Conservation (phyloP, 2,797 vertebrate species). For the Phrynocephalus forsythii region DNA sequence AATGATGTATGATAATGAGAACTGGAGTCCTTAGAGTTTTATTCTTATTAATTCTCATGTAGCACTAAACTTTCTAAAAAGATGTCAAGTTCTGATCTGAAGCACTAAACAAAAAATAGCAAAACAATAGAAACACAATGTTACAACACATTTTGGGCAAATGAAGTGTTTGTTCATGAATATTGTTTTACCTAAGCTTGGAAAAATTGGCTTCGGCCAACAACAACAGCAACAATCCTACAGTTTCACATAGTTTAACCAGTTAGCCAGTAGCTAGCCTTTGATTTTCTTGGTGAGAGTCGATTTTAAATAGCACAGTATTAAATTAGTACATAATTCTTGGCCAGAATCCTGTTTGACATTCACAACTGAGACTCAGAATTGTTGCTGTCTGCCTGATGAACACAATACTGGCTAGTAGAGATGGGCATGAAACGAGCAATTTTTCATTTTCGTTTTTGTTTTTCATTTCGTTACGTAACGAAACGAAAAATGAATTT, state of each 20-base stretch:
- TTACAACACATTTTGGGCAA: neutral
- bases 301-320: neutral
- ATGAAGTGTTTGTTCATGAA: neutral
- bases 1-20: conserved; percentile 26
- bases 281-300: neutral
- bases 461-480: no score
- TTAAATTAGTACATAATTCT: neutral
- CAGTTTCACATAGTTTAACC: no score
- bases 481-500: no score
- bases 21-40: neutral
- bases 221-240: no score
- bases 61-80: conserved; percentile 20
- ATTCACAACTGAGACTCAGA: no score
- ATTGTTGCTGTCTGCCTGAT: no score
- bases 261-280: no score
- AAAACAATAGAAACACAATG: neutral
- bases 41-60: conserved; percentile 1
- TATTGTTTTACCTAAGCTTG: neutral
- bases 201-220: no score
- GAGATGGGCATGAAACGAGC: no score
- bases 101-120: neutral
- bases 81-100: neutral
- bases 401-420: no score
- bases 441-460: no score
- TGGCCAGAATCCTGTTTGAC: neutral